These are phyloP conservation scores for Eulimnadia texana DNA, from an alignment of 1,140 invertebrate genomes.

Conservation along the genomic window DNA sequence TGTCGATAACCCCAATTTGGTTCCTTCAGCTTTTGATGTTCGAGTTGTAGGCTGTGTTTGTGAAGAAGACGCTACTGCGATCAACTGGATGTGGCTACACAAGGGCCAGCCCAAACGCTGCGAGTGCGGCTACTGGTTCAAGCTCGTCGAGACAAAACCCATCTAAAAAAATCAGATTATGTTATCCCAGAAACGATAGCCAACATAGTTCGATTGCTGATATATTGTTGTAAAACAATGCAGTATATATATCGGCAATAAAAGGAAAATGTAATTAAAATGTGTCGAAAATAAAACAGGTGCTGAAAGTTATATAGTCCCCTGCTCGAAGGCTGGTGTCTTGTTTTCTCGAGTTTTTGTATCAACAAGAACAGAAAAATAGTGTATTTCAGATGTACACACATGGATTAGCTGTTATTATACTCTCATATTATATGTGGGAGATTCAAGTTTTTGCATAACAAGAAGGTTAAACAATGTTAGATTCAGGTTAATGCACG, in stretches of 20 bases:
- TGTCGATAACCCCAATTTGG: constrained; percentile 68
- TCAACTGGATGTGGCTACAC: constrained; percentile 91
- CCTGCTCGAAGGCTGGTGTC: neutral
- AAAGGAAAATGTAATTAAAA: neutral
- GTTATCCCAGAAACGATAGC: neutral
- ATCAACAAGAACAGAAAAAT: neutral
- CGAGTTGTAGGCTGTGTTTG: constrained; percentile 91
- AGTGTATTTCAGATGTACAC: neutral
- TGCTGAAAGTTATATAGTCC: neutral
- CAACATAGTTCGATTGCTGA: neutral
- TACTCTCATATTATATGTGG: too few relatives aligned
- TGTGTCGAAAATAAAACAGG: neutral
- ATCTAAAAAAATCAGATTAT: constrained; percentile 19
- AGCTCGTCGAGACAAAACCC: constrained; percentile 50
- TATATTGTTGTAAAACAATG: neutral
- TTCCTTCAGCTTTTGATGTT: constrained; percentile 75
- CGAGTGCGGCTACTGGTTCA: constrained; percentile 93
- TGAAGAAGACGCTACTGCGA: constrained; percentile 72
- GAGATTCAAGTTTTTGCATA: too few relatives aligned
- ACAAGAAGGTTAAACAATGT: too few relatives aligned
- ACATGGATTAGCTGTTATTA: too few relatives aligned
- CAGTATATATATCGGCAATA: neutral
- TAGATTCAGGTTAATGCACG: too few relatives aligned
- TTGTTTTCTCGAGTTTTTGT: neutral
- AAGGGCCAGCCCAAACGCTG: constrained; percentile 76